Evolutionary conservation across 2,888 invertebrate species (phyloP), one percentile per base, ranked within the genome.

Genomic region (Barypeithes pellucidus): DNA sequence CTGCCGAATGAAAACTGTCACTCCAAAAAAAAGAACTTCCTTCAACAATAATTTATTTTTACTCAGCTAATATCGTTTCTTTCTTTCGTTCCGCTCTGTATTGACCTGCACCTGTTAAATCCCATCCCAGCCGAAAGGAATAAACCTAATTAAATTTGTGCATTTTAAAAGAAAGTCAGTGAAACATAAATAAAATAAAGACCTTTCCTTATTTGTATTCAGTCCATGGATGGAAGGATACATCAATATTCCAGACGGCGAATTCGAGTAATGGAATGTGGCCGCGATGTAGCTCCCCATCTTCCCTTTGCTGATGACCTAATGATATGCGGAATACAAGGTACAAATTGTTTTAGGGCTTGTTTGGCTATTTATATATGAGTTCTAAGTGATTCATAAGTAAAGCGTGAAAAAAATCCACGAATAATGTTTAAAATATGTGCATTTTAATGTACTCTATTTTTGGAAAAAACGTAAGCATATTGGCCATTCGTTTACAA

Each of bases 181-280:
- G 41, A 63, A 72, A 72, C 75, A 75, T 75, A 73, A 73, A 70
- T 69, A 75, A 75, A 70, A 70, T 69, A 72, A 63, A 62, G 65
- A 43, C 67, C 61, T 59, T 52, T 59, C 24, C 59, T 39, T 52
- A 71, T 75, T 71, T 59, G 71, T 75, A 75, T 75, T 71, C 75
- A 9, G 54, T 1, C 12, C 39, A 52, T 20, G 72, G 66, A 69
- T 22, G 50, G 52, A 62, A 12, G 67, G 70, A 75, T 69, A 72
- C 75, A 75, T 75, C 75, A 75, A 75, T 75, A 75, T 75, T 75
- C 75, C 50, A 62, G 47, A 73, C 66, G 54, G 62, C 43, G 52
- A 67, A 43, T 54, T 59, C 69, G 61, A 67, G 75, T 73, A 75
- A 75, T 75, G 75, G 75, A 75, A 75, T 75, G 75, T 73, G 75